Conservation (phyloP, 2,888 invertebrate species). For the Ariolimax columbianus region DNA sequence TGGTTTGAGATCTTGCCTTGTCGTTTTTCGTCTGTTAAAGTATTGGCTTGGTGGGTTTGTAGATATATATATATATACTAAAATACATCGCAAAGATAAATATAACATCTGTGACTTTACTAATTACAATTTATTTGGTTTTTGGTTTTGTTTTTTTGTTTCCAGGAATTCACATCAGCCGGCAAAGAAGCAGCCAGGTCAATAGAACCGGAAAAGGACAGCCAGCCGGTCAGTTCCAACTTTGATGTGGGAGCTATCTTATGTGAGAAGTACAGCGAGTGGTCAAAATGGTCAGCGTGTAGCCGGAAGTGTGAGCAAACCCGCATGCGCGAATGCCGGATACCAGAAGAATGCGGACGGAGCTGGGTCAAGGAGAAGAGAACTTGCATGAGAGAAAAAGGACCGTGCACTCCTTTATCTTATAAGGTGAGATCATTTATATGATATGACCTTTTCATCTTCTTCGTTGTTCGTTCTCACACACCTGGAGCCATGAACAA, state of each 20-base stretch:
- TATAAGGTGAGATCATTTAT: slow-evolving; percentile 46
- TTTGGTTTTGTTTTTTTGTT: background rate
- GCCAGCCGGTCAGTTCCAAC: background rate
- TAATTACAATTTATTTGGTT: background rate
- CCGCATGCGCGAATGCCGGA: slow-evolving; percentile 70
- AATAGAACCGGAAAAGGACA: slow-evolving; percentile 36
- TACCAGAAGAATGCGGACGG: slow-evolving; percentile 67
- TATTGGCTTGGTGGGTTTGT: no score
- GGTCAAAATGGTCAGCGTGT: slow-evolving; percentile 75
- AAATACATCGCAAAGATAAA: no score
- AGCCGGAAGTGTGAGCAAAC: slow-evolving; percentile 75
- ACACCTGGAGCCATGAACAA: no score
- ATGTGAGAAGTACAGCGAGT: slow-evolving; percentile 67
- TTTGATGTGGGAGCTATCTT: slow-evolving; percentile 53
- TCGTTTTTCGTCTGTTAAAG: no score
- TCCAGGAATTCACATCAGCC: slow-evolving; percentile 44
- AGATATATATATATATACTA: no score
- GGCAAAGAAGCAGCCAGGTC: slow-evolving; percentile 37
- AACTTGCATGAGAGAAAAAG: slow-evolving; percentile 62
- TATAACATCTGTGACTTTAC: background rate
- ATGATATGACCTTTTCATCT: no score
- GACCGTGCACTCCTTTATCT: slow-evolving; percentile 57
- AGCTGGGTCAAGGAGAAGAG: slow-evolving; percentile 74
- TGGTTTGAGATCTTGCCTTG: no score
- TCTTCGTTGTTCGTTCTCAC: no score